Evolutionary conservation across 2,797 vertebrate genomes (phyloP), one percentile per base, ranked within the genome.

Genomic region (Sphaeramia orbicularis): DNA sequence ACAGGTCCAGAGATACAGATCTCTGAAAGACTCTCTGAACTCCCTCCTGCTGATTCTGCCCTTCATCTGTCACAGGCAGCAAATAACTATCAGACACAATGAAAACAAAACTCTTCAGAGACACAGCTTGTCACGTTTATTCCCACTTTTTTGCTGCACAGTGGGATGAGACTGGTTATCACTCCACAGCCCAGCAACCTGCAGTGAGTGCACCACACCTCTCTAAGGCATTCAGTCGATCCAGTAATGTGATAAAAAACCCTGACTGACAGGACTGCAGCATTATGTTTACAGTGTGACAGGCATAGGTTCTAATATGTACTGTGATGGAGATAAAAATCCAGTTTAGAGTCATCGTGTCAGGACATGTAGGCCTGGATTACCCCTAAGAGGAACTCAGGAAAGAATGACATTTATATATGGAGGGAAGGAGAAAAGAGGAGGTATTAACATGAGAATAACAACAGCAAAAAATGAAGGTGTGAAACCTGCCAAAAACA

Each of bases 291-390:
- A 16, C 41, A 11, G 21, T 11, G 18, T 56, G 51, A 21, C 52
- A 35, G 50, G 40, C 32, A 54, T 14, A 61, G 30, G 15, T 12
- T 42, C 13, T 49, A 59, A 69, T 68, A 52, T 51, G 42, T 32
- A 61, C 11, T 16, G 7, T 14, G 55, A 69, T 19, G n/a, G 42
- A 69, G 38, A 68, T 19, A 57, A 80, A 50, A 71, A 73, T 64
- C 32, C 24, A 55, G 62, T 36, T 47, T 18, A 45, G 54, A 61
- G 24, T 36, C 43, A n/a, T 70, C 57, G n/a, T 50, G 41, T 73
- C 45, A 43, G 40, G 40, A 8, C 59, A 47, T 3, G 41, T 13
- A 47, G 55, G 37, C 15, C 24, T 18, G 7, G n/a, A 53, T 65
- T 44, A 55, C 6, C 30, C 70, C 32, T 36, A 5, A 10, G 12